phyloP scores from a whole-genome alignment of 2,797 vertebrate species.

The Phylloscopus collybita region DNA sequence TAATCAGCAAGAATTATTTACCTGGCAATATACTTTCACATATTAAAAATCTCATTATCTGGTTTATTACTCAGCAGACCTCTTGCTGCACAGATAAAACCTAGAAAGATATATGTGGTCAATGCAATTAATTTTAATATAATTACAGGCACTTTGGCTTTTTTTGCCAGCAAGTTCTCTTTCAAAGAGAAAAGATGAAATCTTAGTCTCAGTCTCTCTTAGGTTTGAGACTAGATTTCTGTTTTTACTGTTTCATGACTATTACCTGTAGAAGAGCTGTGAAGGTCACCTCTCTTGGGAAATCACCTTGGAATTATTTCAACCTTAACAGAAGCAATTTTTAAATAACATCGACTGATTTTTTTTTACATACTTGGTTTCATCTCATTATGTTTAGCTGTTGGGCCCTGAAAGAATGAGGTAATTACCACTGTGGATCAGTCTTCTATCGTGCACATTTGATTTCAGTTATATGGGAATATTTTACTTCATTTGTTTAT shows the following conservation, averaged over 20 bases:
- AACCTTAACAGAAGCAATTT: background rate
- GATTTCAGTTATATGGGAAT: background rate
- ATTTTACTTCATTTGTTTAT: constrained; percentile 4
- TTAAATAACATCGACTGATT: background rate
- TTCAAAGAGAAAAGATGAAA: background rate
- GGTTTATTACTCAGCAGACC: background rate
- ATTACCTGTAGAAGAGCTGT: background rate
- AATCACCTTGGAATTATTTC: background rate
- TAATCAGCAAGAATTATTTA: constrained; percentile 68
- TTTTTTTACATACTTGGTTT: background rate
- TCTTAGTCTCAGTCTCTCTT: background rate
- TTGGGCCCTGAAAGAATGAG: constrained; percentile 1
- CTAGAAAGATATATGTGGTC: background rate
- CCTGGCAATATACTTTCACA: background rate
- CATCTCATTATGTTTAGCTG: background rate
- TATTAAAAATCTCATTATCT: background rate
- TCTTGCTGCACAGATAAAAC: background rate
- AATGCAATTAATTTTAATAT: background rate
- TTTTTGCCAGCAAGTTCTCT: background rate
- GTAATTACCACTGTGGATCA: background rate
- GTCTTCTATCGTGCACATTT: background rate
- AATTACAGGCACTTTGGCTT: background rate
- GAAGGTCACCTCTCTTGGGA: background rate
- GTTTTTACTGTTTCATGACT: background rate
- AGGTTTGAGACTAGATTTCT: background rate